phyloP scores from a whole-genome alignment of 1,140 invertebrate genomes.

The Drosophila nikananu region DNA sequence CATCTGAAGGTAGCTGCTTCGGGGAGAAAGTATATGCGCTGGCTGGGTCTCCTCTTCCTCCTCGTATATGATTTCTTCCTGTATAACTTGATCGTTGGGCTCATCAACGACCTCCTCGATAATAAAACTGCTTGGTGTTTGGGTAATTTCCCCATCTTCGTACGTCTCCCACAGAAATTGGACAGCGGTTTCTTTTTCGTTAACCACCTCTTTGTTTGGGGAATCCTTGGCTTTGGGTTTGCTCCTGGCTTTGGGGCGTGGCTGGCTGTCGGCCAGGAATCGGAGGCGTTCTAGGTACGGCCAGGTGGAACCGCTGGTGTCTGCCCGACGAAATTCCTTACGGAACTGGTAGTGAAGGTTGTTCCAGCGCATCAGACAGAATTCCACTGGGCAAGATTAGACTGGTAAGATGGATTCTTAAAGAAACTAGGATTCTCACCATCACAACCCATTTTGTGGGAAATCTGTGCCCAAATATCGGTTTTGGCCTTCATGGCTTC shows the following conservation, averaged over 20 bases:
- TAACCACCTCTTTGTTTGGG: not conserved
- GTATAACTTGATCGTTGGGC: constrained; percentile 49
- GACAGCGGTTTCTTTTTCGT: constrained; percentile 3
- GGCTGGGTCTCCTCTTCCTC: constrained; percentile 41
- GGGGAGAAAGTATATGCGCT: not conserved
- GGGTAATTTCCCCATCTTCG: constrained; percentile 39
- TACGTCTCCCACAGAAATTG: constrained; percentile 56
- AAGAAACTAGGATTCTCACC: constrained; percentile 32
- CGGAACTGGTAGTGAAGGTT: constrained; percentile 75
- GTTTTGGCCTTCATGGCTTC: constrained; percentile 79
- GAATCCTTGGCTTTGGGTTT: constrained; percentile 16
- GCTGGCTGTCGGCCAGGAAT: constrained; percentile 49
- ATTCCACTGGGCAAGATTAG: constrained; percentile 45
- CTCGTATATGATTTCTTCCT: constrained; percentile 68
- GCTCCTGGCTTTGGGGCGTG: constrained; percentile 12
- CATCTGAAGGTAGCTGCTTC: constrained; percentile 54
- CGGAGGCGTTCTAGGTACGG: constrained; percentile 70
- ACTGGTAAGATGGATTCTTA: not conserved
- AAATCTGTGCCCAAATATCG: constrained; percentile 69
- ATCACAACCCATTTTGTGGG: constrained; percentile 60
- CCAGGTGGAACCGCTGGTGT: constrained; percentile 68
- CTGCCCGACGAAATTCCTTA: constrained; percentile 62
- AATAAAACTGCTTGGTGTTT: constrained; percentile 43
- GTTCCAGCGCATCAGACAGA: constrained; percentile 81
- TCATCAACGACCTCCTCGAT: constrained; percentile 68